phyloP scores from a whole-genome alignment of 2,888 invertebrate species.

The Habroteleia sp. region DNA sequence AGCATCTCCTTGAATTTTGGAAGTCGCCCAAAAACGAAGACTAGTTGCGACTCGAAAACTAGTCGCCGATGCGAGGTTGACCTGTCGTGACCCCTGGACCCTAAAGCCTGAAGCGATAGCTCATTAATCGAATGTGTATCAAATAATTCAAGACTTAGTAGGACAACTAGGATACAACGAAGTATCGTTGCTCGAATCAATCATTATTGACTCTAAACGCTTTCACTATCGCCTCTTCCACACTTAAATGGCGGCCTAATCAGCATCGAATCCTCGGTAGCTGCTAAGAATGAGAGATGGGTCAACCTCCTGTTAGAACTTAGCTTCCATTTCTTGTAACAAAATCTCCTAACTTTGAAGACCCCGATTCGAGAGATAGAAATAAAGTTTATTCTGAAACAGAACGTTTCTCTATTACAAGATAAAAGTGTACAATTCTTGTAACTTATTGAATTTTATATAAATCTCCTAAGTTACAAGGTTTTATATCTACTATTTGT shows the following conservation, averaged over 20 bases:
- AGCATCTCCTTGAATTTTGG: constrained; percentile 78
- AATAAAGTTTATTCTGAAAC: no score
- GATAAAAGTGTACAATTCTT: no score
- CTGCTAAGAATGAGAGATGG: not conserved
- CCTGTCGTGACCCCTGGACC: constrained; percentile 2
- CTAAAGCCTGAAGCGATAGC: not conserved
- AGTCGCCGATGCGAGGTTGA: constrained; percentile 13
- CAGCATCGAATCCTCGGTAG: constrained; percentile 10
- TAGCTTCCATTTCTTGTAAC: constrained; percentile 3
- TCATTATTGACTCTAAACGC: constrained; percentile 10
- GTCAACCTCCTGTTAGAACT: constrained; percentile 20
- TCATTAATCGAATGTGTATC: not conserved
- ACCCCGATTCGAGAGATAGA: no score
- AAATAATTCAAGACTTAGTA: constrained; percentile 1
- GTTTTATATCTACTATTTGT: no score
- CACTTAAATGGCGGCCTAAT: constrained; percentile 37
- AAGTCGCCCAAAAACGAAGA: constrained; percentile 76
- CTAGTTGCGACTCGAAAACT: constrained; percentile 61
- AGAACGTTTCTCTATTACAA: no score
- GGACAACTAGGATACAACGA: constrained; percentile 41
- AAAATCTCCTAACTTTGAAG: no score
- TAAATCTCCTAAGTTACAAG: no score
- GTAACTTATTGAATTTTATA: no score
- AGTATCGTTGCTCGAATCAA: constrained; percentile 7
- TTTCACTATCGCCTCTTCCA: constrained; percentile 28